Evolutionary conservation across 2,113 vertebrate species (phyloP).

Genomic region (Okapia johnstoni): DNA sequence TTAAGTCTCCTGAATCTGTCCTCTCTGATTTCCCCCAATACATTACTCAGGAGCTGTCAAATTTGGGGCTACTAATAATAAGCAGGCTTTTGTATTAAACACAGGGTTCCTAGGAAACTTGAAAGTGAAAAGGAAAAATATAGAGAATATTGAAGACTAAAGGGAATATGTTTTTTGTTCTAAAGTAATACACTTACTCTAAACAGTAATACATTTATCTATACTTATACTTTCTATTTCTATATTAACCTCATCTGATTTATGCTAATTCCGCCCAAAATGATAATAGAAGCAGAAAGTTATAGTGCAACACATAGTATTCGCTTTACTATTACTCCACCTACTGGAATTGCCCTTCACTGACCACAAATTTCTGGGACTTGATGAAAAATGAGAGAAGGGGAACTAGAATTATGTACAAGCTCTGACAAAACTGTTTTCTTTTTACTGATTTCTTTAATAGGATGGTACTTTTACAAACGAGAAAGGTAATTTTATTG

Average conservation of each 20-base stretch:
- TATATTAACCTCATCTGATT: slow-evolving; percentile 47
- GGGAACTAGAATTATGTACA: neutral
- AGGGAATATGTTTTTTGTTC: neutral
- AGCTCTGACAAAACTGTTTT: neutral
- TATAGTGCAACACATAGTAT: slow-evolving; percentile 62
- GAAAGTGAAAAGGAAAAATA: slow-evolving; percentile 23
- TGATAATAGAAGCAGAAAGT: slow-evolving; percentile 66
- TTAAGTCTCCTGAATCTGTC: neutral
- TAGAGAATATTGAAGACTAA: neutral
- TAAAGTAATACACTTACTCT: neutral
- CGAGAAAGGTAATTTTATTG: neutral
- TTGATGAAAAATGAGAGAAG: neutral
- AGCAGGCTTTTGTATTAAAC: neutral
- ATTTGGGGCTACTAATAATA: neutral
- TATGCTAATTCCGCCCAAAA: slow-evolving; percentile 62
- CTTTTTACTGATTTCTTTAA: slow-evolving; percentile 49
- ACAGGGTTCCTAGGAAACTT: neutral
- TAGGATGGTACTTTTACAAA: neutral
- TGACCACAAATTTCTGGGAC: slow-evolving; percentile 23
- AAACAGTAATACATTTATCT: slow-evolving; percentile 2
- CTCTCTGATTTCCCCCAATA: slow-evolving; percentile 21
- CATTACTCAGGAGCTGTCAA: neutral
- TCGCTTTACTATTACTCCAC: slow-evolving; percentile 85
- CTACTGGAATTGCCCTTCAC: slow-evolving; percentile 80
- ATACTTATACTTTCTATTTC: slow-evolving; percentile 19